Conservation (phyloP, 1,140 invertebrate species). For the Wasmannia auropunctata region DNA sequence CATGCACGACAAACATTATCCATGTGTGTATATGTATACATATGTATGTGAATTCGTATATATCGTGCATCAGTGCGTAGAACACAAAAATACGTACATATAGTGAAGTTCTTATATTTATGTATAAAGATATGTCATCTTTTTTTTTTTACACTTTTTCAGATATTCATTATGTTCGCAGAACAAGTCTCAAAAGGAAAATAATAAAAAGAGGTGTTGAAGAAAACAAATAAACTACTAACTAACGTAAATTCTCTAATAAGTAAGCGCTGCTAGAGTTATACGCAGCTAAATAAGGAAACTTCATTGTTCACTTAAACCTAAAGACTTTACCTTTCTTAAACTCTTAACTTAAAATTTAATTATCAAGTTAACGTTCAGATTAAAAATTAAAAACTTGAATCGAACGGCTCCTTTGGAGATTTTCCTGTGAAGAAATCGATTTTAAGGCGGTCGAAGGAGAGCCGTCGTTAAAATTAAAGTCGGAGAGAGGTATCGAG, state of each 20-base stretch:
- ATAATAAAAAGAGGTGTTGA: not conserved
- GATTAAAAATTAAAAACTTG: not conserved
- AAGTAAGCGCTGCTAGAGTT: not conserved
- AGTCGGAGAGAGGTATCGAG: not conserved
- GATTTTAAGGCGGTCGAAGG: not conserved
- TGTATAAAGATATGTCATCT: not conserved
- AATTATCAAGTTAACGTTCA: not conserved
- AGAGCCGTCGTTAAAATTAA: not conserved
- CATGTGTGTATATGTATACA: conserved; percentile 17
- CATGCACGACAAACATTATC: conserved; percentile 42
- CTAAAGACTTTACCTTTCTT: not conserved
- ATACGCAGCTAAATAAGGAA: not conserved
- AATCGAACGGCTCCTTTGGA: not conserved
- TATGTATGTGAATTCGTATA: conserved; percentile 35
- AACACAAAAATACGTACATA: conserved; percentile 10
- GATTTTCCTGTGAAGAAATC: not conserved
- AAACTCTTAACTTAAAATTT: conserved; percentile 12
- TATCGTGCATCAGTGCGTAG: not conserved
- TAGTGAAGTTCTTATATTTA: conserved; percentile 4
- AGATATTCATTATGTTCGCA: not conserved
- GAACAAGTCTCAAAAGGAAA: not conserved
- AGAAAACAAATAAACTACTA: not conserved
- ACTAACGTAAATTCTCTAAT: conserved; percentile 5
- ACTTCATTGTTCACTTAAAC: not conserved
- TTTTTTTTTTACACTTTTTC: not conserved